Evolutionary conservation across 2,113 vertebrate genomes (phyloP), one percentile per base, ranked within the genome.

Genomic region (Crotalus tigris): DNA sequence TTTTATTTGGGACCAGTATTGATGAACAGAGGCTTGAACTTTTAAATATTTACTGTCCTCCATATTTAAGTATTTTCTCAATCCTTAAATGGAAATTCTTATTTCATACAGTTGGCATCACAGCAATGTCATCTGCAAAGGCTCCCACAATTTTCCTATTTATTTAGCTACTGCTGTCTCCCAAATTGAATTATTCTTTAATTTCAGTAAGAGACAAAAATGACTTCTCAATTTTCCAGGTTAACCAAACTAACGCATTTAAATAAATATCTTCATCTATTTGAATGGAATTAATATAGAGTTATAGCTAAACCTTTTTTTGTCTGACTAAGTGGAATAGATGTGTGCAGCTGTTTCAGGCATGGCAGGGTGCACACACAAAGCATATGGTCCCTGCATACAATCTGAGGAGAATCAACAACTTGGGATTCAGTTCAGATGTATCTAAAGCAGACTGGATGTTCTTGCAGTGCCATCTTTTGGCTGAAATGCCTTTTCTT

Each of bases 381-480:
- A 23, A 29, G 1, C 21, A 64, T 86, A 53, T 59, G 55, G 26
- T 12, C n/a, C 23, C 44, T 15, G 49, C 24, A 92, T 59, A 58
- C 3, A 19, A 0, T 53, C 92, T 87, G 33, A 2, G 33, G 87
- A 87, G 55, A 86, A 91, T 93, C 94, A 0, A 3, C n/a, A 1
- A 0, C 0, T 7, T 24, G 0, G 2, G 57, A 44, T 24, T 61
- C 2, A 19, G 13, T 51, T 92, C 21, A 2, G 85, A 93, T 57
- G 23, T n/a, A 26, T 8, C 29, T n/a, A 1, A 61, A 59, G 91
- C 23, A 87, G 75, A 61, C 93, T 96, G 94, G 92, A 1, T 96
- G 97, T 95, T 96, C 95, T 96, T 94, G 95, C 95, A 98, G 96
- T 96, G 98, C 98, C 98, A 98, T 97, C 98, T 98, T 97, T 98